phyloP scores from a whole-genome alignment of 2,113 vertebrate species.

The Hippolais icterina region DNA sequence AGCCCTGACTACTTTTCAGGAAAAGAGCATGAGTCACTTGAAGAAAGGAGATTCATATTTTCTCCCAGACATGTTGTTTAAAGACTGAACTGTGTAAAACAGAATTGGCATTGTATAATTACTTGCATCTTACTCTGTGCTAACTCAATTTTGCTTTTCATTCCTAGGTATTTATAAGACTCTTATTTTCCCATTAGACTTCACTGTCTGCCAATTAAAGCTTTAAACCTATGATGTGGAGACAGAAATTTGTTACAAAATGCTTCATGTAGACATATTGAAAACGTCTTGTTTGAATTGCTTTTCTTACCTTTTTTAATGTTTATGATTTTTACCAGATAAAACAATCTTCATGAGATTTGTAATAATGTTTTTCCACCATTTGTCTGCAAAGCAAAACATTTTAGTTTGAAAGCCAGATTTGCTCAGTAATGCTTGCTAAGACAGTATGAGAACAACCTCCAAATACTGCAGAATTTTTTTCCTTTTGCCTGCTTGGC shows the following conservation, averaged over 20 bases:
- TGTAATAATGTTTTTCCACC: neutral
- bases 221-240: conserved; percentile 70
- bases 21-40: conserved; percentile 23
- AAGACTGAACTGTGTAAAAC: conserved; percentile 67
- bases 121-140: conserved; percentile 75
- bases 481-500: neutral
- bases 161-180: conserved; percentile 79
- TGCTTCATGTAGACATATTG: conserved; percentile 46
- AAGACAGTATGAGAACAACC: neutral
- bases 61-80: conserved; percentile 55
- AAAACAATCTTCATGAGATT: neutral
- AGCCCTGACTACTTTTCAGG: neutral
- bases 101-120: conserved; percentile 78
- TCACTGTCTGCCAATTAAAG: conserved; percentile 76
- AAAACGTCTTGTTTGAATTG: conserved; percentile 23
- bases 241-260: conserved; percentile 44
- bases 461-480: neutral
- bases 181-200: conserved; percentile 77
- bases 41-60: conserved; percentile 41
- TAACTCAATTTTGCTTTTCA: conserved; percentile 81
- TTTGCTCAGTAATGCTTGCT: neutral
- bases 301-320: neutral
- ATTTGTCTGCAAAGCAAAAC: conserved; percentile 17
- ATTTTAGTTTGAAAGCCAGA: neutral
- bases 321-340: neutral